These are phyloP conservation scores for Odontocolon sp. DNA, from an alignment of 2,888 invertebrate genomes.

Conservation along the genomic window DNA sequence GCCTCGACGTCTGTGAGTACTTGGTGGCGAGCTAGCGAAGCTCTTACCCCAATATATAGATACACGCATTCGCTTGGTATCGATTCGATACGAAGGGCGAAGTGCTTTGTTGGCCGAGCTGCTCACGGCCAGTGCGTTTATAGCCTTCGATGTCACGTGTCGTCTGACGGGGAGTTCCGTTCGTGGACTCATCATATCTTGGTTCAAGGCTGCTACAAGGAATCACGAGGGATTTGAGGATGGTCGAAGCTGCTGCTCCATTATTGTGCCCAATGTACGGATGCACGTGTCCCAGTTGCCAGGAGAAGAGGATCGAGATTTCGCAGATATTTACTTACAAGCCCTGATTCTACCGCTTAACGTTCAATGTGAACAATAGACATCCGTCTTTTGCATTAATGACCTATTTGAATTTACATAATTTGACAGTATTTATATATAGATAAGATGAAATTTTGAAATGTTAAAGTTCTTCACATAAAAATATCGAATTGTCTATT, in stretches of 20 bases:
- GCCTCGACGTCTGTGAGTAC: conserved; percentile 29
- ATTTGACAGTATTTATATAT: too few species aligned
- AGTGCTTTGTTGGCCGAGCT: conserved; percentile 68
- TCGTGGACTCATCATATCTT: conserved; percentile 44
- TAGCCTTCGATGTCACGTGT: conserved; percentile 76
- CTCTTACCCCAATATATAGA: conserved; percentile 33
- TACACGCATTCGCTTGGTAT: conserved; percentile 57
- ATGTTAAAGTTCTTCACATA: too few species aligned
- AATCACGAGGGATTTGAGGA: conserved; percentile 56
- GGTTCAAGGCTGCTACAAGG: neutral
- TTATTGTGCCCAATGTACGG: conserved; percentile 63
- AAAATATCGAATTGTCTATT: too few species aligned
- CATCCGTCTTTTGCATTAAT: too few species aligned
- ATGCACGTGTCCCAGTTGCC: conserved; percentile 57
- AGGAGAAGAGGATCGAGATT: neutral
- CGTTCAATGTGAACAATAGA: neutral
- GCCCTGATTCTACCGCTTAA: neutral
- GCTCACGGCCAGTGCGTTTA: conserved; percentile 67
- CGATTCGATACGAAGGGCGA: conserved; percentile 67
- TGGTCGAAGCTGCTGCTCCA: conserved; percentile 66
- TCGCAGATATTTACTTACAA: conserved; percentile 1
- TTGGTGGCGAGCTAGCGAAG: conserved; percentile 14
- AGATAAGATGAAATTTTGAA: too few species aligned
- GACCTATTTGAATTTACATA: too few species aligned
- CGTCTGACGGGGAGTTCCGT: conserved; percentile 61